A percentile compares a stretch with the other conserved stretches of the same genome.
Conservation (phyloP, 2,888 invertebrate species). For the Archips crataeganus region DNA sequence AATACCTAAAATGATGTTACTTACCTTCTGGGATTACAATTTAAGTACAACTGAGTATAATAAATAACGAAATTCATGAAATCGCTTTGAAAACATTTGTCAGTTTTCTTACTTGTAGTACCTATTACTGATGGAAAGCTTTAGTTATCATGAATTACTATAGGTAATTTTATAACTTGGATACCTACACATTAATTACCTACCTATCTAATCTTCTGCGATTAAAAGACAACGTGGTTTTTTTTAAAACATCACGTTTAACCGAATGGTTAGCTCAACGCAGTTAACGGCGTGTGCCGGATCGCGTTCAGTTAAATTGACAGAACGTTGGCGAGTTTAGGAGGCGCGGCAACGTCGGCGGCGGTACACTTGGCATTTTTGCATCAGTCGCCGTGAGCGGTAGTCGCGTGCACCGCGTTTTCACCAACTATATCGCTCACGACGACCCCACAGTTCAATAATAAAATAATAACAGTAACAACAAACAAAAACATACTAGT, state of each 20-base stretch:
- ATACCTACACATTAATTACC: neutral
- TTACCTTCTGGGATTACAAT: too few relatives aligned
- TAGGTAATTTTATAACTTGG: neutral
- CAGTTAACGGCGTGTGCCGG: slow-evolving; percentile 56
- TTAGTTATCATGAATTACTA: neutral
- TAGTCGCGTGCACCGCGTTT: slow-evolving; percentile 35
- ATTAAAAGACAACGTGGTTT: neutral
- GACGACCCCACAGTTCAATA: slow-evolving; percentile 23
- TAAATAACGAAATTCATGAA: too few relatives aligned
- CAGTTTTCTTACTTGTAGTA: too few relatives aligned
- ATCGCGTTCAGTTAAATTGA: slow-evolving; percentile 75
- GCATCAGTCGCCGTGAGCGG: slow-evolving; percentile 58
- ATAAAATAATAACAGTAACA: slow-evolving; percentile 23
- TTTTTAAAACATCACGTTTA: neutral
- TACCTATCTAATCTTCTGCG: neutral
- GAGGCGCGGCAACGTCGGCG: slow-evolving; percentile 37
- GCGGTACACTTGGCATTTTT: slow-evolving; percentile 56
- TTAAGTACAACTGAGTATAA: too few relatives aligned
- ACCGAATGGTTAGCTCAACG: slow-evolving; percentile 17
- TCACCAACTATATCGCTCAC: slow-evolving; percentile 26
- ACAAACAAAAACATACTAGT: slow-evolving; percentile 49
- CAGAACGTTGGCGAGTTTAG: slow-evolving; percentile 52
- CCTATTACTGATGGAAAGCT: neutral
- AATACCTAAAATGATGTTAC: too few relatives aligned
- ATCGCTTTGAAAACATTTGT: too few relatives aligned